A percentile compares a stretch with the other conserved stretches of the same genome.
These are phyloP conservation scores for Manduca sexta DNA, from an alignment of 1,140 invertebrate species.

Conservation along the genomic window DNA sequence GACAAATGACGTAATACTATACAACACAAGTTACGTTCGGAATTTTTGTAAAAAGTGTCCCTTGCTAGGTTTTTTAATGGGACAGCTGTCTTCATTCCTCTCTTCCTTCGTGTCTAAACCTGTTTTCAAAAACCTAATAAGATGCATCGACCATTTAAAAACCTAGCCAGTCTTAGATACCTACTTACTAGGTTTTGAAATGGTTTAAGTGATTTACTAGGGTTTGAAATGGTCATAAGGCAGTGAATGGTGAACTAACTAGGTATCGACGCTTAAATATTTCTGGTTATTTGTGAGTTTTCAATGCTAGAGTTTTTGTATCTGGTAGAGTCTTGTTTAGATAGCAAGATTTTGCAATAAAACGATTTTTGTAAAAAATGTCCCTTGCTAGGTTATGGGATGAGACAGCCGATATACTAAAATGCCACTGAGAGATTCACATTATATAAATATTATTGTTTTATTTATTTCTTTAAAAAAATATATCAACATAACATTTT, in stretches of 20 bases:
- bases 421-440: no score
- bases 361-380: no score
- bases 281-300: constrained; percentile 6
- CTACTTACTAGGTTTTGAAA: constrained; percentile 8
- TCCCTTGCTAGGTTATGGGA: no score
- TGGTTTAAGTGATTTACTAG: constrained; percentile 11
- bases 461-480: no score
- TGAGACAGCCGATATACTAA: neutral
- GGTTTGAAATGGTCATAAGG: constrained; percentile 6
- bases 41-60: no score
- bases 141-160: constrained; percentile 7
- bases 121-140: constrained; percentile 12
- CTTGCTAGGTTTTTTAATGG: no score
- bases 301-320: constrained; percentile 7
- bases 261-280: constrained; percentile 6
- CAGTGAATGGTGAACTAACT: constrained; percentile 8
- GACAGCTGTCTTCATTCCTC: neutral
- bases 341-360: constrained; percentile 3
- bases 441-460: no score
- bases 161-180: constrained; percentile 9
- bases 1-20: no score
- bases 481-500: no score
- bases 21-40: no score
- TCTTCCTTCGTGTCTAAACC: neutral
- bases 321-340: constrained; percentile 4